Base-by-base conservation (phyloP, 2,888 invertebrate genomes). In the Automeris io region DNA sequence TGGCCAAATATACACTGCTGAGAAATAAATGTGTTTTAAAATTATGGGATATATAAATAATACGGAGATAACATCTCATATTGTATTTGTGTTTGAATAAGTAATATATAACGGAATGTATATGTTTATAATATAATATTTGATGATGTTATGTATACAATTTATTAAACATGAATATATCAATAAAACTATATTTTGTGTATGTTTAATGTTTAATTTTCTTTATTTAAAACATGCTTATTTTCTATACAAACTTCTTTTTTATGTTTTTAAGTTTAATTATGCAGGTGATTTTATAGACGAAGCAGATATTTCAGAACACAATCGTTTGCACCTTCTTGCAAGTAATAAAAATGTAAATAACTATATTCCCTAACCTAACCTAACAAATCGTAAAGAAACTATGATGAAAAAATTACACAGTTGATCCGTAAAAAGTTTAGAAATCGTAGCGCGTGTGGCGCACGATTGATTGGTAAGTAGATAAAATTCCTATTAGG, bases 111-210 rank as follows among this genome's bases (percentile, higher is more conserved):
- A 85, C 82, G 81, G 81, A 83, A 85, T 82, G 82, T 83, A 83
- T 85, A 86, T 86, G 85, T 86, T 85, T 85, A 78, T 85, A 83
- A 86, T 85, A 83, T 83, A 85, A 83, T 83, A 83, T 83, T 85
- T 83, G 83, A 85, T 81, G 83, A 85, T 83, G 83, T 85, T 86
- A 86, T 85, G 82, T 86, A 86, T 86, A 86, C 85, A 86, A 83
- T 86, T 85, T 86, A 86, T 86, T 86, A 86, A 86, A 86, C 83
- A 83, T 86, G 82, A 71, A 83, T 85, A 85, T 85, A 86, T 85
- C 85, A 87, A 87, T 87, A 87, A 87, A 87, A 87, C 85, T 87
- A 87, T 87, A 87, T 87, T 87, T 87, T 87, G 86, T 87, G 86
- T 87, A 87, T 66, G 70, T 76, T 61, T 55, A 74, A 76, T 68